Conservation (phyloP, 2,888 invertebrate genomes). For the Caenorhabditis zanzibari region DNA sequence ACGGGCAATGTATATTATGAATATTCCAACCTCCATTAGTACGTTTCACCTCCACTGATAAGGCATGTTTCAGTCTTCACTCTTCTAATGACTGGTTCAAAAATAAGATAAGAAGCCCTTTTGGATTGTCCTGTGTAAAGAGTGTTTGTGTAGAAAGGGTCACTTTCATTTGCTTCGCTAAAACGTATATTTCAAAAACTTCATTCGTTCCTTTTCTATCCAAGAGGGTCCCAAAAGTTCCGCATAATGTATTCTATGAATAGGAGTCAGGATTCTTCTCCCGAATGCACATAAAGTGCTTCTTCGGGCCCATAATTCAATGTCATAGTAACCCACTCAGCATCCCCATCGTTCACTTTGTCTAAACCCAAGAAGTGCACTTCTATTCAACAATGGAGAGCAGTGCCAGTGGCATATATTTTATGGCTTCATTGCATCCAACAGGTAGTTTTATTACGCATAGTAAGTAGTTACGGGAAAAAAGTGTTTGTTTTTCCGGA, state of each 20-base stretch:
- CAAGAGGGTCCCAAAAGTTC: not conserved
- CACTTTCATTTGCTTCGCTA: not conserved
- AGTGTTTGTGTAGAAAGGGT: not conserved
- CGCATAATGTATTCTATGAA: constrained; percentile 10
- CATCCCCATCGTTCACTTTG: not conserved
- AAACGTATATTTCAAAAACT: not conserved
- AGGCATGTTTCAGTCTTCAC: not conserved
- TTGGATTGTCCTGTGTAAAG: constrained; percentile 11
- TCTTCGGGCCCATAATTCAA: constrained; percentile 12
- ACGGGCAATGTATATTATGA: constrained; percentile 22
- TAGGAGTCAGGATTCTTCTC: not conserved
- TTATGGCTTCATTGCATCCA: not conserved
- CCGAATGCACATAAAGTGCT: constrained; percentile 20
- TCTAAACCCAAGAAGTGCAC: constrained; percentile 13
- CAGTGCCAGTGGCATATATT: constrained; percentile 11
- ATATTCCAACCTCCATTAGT: constrained; percentile 1
- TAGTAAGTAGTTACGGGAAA: constrained; percentile 2
- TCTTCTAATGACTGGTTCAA: not conserved
- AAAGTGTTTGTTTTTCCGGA: constrained; percentile 32
- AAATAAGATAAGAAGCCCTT: constrained; percentile 17
- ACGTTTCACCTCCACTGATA: constrained; percentile 17
- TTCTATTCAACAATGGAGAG: constrained; percentile 20
- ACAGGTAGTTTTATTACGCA: not conserved
- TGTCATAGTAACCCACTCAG: constrained; percentile 48
- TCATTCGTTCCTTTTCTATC: not conserved